Evolutionary conservation across 1,140 invertebrate genomes (phyloP), one percentile per base, ranked within the genome.

Genomic region (Procambarus virginalis): DNA sequence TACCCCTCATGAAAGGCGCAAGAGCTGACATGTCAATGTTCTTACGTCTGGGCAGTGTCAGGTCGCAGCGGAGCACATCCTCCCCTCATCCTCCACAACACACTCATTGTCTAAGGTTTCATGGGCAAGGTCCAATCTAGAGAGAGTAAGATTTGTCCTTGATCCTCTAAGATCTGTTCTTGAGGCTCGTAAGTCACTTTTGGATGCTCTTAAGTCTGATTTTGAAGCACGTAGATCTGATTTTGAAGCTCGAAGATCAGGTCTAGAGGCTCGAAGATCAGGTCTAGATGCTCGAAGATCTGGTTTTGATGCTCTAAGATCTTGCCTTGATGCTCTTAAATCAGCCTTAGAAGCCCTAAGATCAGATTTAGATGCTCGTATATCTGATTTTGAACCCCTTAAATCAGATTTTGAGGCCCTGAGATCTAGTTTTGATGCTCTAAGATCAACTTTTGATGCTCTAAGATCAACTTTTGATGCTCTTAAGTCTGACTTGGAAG

Each of bases 81-180:
- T 84, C 76, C 9, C 83, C 55, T 90, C 89, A 55, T 92, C 86
- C 48, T 92, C 92, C 17, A 79, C 34, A 17, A 87, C 89, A 55
- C 86, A 87, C 20, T 91, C 86, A 49, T 91, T 75, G 55, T 91
- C 90, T 12, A 92, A 75, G 6, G 90, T 89, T 68, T 92, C 92
- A 34, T 90, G 92, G 10, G 92, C 87, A 48, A 92, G 64, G 34
- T 92, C 92, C n/a, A 91, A 77, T 51, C 92, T 77, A 49, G 92
- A 92, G 20, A 92, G 73, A 48, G 91, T 91, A 51, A 92, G 89
- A 79, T 92, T 91, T 34, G 82, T 83, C 70, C 84, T 86, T n/a
- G 85, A 78, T 55, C 79, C 77, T 34, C 85, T 70, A 22, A 86
- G 79, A 49, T 86, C 84, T 78, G 84, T 70, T 83, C 86, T 90